phyloP scores from a whole-genome alignment of 2,113 vertebrate species.

The Myrmophylax atrothorax region DNA sequence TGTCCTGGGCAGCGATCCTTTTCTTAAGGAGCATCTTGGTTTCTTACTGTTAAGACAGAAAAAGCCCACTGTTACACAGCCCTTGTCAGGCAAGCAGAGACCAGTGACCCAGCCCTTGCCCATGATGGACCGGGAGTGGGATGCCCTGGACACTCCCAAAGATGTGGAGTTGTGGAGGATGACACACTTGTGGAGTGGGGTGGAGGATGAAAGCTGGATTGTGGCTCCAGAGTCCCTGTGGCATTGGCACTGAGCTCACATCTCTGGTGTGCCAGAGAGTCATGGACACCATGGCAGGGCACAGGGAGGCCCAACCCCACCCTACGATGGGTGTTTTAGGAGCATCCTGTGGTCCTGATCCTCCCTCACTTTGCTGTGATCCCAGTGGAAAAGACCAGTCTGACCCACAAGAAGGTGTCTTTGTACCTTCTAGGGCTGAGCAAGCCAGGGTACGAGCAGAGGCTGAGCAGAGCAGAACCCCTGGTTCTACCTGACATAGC shows the following conservation, averaged over 20 bases:
- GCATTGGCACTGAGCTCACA: background rate
- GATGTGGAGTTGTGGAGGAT: background rate
- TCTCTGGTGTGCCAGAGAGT: rapidly evolving
- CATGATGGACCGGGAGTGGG: background rate
- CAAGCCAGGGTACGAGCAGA: rapidly evolving
- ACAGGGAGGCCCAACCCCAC: rapidly evolving
- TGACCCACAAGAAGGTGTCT: background rate
- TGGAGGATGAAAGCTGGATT: background rate
- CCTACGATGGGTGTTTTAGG: background rate
- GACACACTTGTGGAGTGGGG: background rate
- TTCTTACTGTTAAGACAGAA: constrained; percentile 18
- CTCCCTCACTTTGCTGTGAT: background rate
- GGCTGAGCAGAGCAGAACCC: background rate
- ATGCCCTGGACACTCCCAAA: background rate
- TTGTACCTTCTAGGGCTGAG: background rate
- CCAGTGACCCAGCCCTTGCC: background rate
- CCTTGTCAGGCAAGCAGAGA: background rate
- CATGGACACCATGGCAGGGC: background rate
- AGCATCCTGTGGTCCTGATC: background rate
- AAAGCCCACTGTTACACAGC: background rate
- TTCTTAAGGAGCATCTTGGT: background rate
- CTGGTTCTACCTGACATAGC: background rate
- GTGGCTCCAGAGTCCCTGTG: background rate
- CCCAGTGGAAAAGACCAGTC: background rate
- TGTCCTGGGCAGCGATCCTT: background rate